A percentile compares a stretch with the other conserved stretches of the same genome.
phyloP scores from a whole-genome alignment of 2,797 vertebrate species.

The Australoheros facetus region DNA sequence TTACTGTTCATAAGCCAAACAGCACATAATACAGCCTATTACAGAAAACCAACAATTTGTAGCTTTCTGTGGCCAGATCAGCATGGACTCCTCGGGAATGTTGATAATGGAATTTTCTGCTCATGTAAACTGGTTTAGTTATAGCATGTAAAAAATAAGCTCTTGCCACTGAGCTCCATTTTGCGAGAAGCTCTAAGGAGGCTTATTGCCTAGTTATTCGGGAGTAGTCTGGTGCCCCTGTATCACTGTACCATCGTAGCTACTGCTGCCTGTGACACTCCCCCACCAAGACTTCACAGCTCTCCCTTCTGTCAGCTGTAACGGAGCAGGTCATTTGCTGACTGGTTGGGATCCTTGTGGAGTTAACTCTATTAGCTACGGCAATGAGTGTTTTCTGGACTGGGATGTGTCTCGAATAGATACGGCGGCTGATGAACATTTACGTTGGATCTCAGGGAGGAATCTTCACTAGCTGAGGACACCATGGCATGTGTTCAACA shows the following conservation, averaged over 20 bases:
- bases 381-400: conserved; percentile 41
- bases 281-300: conserved; percentile 17
- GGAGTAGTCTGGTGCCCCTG: conserved; percentile 46
- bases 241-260: conserved; percentile 44
- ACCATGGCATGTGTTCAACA: conserved; percentile 38
- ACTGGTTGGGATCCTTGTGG: conserved; percentile 54
- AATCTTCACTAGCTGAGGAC: conserved; percentile 38
- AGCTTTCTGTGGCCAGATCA: conserved; percentile 27
- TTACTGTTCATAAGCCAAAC: neutral
- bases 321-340: conserved; percentile 46
- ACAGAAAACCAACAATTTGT: conserved; percentile 21
- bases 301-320: conserved; percentile 42
- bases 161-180: conserved; percentile 40
- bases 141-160: conserved; percentile 42
- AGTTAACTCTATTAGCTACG: conserved; percentile 69
- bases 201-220: conserved; percentile 66
- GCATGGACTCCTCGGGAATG: neutral
- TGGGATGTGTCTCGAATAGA: conserved; percentile 54
- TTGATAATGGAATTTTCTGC: conserved; percentile 37
- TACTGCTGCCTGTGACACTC: conserved; percentile 46
- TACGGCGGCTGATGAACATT: conserved; percentile 4
- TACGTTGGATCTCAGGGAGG: conserved; percentile 29
- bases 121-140: conserved; percentile 36
- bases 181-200: conserved; percentile 32
- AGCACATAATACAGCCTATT: neutral